Evolutionary conservation across 2,113 vertebrate species (phyloP).

Genomic region (Grus americana): DNA sequence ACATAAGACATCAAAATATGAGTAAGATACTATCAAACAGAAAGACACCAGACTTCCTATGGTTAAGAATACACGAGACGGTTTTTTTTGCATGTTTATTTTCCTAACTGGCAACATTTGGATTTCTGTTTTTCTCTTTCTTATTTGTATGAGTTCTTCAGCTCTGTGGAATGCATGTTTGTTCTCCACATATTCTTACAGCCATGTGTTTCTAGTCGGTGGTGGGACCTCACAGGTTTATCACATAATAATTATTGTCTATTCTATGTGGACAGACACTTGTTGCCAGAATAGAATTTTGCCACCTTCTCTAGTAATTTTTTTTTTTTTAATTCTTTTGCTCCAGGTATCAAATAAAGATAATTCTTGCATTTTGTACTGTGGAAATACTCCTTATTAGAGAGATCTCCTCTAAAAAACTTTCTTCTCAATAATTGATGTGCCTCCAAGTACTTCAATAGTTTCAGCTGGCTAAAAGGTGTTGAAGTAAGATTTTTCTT

Average conservation of each 20-base stretch:
- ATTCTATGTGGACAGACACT: background rate
- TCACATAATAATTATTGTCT: background rate
- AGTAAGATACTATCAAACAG: background rate
- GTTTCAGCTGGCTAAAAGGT: background rate
- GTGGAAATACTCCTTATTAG: background rate
- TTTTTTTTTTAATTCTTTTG: background rate
- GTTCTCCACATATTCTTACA: background rate
- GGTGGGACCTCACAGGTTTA: background rate
- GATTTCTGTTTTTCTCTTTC: background rate
- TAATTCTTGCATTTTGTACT: background rate
- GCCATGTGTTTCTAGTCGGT: background rate
- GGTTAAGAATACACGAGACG: background rate
- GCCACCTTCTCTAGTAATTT: background rate
- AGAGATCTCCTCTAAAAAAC: background rate
- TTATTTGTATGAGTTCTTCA: background rate
- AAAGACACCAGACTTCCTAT: background rate
- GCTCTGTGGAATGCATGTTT: background rate
- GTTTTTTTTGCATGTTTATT: background rate
- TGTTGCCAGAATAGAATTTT: background rate
- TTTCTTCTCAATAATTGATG: background rate
- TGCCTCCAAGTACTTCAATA: background rate
- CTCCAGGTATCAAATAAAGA: background rate
- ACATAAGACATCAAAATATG: background rate
- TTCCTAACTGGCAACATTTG: background rate
- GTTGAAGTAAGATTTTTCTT: background rate